A percentile compares a stretch with the other conserved stretches of the same genome.
These are phyloP conservation scores for Raja brachyura DNA, from an alignment of 2,113 vertebrate species.

Conservation along the genomic window DNA sequence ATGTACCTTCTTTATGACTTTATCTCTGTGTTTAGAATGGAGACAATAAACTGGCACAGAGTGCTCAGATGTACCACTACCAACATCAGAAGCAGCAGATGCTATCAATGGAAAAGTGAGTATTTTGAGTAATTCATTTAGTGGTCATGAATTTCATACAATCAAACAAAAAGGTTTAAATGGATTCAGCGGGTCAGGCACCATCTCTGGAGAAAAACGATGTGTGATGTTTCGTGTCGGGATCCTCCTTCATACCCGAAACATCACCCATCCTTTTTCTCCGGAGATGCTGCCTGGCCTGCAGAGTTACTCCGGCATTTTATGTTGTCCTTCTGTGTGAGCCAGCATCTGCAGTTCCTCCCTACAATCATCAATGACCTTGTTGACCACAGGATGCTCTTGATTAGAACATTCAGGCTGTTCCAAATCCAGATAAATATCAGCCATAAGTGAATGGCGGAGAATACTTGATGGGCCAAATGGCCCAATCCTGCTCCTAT, in stretches of 20 bases:
- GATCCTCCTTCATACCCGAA: no score
- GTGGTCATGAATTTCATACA: not conserved
- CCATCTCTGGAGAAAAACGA: no score
- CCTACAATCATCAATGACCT: not conserved
- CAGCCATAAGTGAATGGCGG: no score
- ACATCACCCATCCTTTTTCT: no score
- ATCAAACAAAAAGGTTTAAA: not conserved
- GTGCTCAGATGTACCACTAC: constrained; percentile 91
- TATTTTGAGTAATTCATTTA: not conserved
- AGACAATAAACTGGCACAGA: constrained; percentile 82
- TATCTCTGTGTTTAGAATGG: constrained; percentile 59
- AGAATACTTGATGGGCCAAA: no score
- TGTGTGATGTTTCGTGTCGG: no score
- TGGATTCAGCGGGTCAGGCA: not conserved
- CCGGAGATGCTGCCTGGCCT: no score
- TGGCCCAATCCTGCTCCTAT: no score
- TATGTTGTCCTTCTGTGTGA: no score
- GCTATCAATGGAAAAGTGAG: constrained; percentile 83
- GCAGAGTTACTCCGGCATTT: no score
- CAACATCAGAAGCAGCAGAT: constrained; percentile 95
- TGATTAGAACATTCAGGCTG: not conserved
- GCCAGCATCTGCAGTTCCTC: not conserved
- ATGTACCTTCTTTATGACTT: not conserved
- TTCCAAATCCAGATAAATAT: not conserved
- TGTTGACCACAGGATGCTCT: not conserved